Conservation (phyloP, 2,888 invertebrate genomes). For the Acanthosepion esculentum region DNA sequence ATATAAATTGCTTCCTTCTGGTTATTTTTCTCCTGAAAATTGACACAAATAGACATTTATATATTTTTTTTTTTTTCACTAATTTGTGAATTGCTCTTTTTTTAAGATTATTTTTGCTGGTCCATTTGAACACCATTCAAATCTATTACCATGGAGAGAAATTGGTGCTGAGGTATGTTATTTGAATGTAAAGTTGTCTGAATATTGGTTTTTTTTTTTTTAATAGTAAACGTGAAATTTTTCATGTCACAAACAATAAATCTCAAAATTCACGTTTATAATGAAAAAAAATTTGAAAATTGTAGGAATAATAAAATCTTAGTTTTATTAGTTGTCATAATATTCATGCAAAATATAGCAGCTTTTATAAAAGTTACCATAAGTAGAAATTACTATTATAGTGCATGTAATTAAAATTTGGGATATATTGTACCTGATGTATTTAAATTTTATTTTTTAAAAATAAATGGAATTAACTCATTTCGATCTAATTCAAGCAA, state of each 20-base stretch:
- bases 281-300: neutral
- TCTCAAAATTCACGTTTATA: neutral
- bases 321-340: no score
- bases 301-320: neutral
- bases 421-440: neutral
- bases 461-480: neutral
- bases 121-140: conserved; percentile 85
- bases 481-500: neutral
- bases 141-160: conserved; percentile 88
- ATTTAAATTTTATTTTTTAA: neutral
- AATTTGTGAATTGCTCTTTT: conserved; percentile 4
- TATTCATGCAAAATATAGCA: no score
- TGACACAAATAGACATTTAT: neutral
- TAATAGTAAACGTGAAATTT: neutral
- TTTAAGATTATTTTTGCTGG: conserved; percentile 85
- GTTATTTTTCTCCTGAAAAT: neutral
- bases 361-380: no score
- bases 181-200: neutral
- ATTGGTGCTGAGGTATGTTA: conserved; percentile 82
- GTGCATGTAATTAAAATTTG: no score
- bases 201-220: neutral
- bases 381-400: no score
- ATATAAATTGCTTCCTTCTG: neutral
- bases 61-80: neutral
- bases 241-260: neutral